These are phyloP conservation scores for Helicoverpa armigera DNA, from an alignment of 1,140 invertebrate species.

Conservation along the genomic window DNA sequence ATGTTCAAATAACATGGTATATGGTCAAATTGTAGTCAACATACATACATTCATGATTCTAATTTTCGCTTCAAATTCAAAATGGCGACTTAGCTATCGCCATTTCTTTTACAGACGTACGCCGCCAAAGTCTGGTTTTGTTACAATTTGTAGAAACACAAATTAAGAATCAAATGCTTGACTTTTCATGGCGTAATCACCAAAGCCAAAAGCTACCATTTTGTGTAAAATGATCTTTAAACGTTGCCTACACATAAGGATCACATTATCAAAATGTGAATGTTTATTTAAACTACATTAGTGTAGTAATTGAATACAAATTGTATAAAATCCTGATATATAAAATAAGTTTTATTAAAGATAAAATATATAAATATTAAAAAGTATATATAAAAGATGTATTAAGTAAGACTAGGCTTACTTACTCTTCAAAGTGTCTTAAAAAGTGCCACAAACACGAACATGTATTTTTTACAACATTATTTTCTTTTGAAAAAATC, in stretches of 20 bases:
- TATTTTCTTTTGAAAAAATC: constrained; percentile 8
- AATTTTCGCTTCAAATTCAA: background rate
- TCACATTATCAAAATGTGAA: constrained; percentile 18
- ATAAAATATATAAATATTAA: background rate
- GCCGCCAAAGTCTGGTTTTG: background rate
- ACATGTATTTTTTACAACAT: constrained; percentile 32
- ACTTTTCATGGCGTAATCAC: background rate
- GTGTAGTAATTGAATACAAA: constrained; percentile 30
- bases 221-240: constrained; percentile 22
- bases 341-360: constrained; percentile 32
- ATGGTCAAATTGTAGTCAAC: constrained; percentile 6
- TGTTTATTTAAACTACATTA: constrained; percentile 21
- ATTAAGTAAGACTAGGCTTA: constrained; percentile 28
- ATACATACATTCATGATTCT: background rate
- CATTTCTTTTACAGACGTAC: background rate
- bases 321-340: constrained; percentile 41
- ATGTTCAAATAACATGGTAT: background rate
- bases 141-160: constrained; percentile 19
- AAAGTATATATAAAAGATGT: constrained; percentile 5
- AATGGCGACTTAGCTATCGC: background rate
- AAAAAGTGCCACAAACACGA: constrained; percentile 46
- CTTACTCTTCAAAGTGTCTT: constrained; percentile 38
- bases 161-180: constrained; percentile 22
- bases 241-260: background rate
- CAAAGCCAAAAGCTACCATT: background rate